Evolutionary conservation across 2,797 vertebrate species (phyloP), one percentile per base, ranked within the genome.

Genomic region (Rhynchotus rufescens): DNA sequence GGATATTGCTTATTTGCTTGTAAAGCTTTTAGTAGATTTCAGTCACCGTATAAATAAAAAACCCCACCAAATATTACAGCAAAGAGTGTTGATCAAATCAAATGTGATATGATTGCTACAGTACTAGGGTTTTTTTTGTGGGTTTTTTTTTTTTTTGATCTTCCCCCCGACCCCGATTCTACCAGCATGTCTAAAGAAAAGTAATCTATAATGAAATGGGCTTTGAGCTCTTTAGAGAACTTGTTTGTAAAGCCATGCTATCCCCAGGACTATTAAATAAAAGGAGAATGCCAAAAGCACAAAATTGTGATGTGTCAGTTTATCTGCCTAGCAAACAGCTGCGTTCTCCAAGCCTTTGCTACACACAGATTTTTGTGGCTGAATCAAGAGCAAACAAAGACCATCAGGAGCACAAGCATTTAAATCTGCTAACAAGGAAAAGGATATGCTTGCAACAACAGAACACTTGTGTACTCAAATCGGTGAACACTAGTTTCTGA

Each of bases 1-100:
- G 42, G 72, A 62, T 86, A 82, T 80, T 93, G 34, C 84, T 90
- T 91, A 89, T 93, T 82, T 93, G 52, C 45, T 86, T 84, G 30
- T 86, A 92, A 91, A 94, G 25, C 57, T 90, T 72, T 57, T 82
- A 93, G 21, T 15, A 77, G 34, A 80, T 90, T 92, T 92, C 84
- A 82, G 38, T 19, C 36, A 38, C 9, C 6, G 21, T 56, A 80
- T 66, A 83, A 85, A 91, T 56, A 93, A 64, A 30, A 86, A n/a
- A 25, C 2, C 28, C 32, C 51, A 40, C 12, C 15, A 75, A 59
- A 20, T 22, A 26, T 75, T 61, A 51, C 28, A 47, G n/a, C n/a
- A 72, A 91, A 94, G 25, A 52, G 32, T 6, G 10, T 21, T 8
- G 10, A 68, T 19, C 12, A 86, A 69, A 94, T 47, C 65, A 61